Percentiles rank a stretch among this genome's conserved stretches.
Conservation (phyloP, 2,888 invertebrate species). For the Leptinotarsa peninsularis region DNA sequence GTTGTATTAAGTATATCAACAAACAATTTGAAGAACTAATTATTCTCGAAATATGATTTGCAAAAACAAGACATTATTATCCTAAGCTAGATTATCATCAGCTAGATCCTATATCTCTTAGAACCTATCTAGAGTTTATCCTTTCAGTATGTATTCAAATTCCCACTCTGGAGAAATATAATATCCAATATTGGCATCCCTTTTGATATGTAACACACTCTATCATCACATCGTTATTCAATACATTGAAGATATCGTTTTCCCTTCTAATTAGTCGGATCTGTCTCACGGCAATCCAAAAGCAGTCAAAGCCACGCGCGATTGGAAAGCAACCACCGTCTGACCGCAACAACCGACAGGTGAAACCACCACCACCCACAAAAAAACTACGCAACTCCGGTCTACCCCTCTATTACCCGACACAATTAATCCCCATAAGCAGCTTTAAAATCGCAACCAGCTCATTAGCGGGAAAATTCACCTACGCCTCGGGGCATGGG, state of each 20-base stretch:
- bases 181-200: background rate
- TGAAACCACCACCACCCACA: background rate
- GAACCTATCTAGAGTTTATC: too few relatives aligned
- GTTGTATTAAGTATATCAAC: too few relatives aligned
- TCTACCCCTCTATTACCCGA: constrained; percentile 37
- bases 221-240: background rate
- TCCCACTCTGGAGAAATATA: too few relatives aligned
- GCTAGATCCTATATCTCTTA: too few relatives aligned
- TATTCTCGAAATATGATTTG: too few relatives aligned
- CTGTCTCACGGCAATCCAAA: background rate
- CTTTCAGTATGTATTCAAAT: too few relatives aligned
- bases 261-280: constrained; percentile 1
- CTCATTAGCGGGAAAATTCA: constrained; percentile 48
- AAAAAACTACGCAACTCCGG: background rate
- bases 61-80: too few relatives aligned
- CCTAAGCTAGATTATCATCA: too few relatives aligned
- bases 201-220: background rate
- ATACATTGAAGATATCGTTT: background rate
- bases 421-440: constrained; percentile 40
- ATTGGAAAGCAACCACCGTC: background rate
- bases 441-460: constrained; percentile 52
- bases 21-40: too few relatives aligned
- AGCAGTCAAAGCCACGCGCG: constrained; percentile 6
- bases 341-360: constrained; percentile 11
- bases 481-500: constrained; percentile 20